Percentiles rank a stretch among this genome's conserved stretches.
phyloP scores from a whole-genome alignment of 2,797 vertebrate species.

The Sebastolobus alascanus region DNA sequence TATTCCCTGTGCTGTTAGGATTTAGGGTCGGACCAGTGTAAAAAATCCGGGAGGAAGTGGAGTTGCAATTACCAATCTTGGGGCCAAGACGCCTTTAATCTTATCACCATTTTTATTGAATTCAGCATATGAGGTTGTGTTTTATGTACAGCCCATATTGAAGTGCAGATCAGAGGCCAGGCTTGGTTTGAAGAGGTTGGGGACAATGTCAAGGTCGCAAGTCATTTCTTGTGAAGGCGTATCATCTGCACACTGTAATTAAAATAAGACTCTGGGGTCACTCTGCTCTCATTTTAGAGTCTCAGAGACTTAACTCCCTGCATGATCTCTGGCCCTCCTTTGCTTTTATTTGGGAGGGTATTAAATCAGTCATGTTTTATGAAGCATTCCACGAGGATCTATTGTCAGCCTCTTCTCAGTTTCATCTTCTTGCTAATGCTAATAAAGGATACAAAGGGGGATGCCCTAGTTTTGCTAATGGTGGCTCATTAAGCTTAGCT shows the following conservation, averaged over 20 bases:
- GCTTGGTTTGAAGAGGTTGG: constrained; percentile 34
- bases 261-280: constrained; percentile 52
- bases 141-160: constrained; percentile 27
- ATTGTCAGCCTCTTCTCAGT: constrained; percentile 55
- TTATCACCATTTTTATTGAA: constrained; percentile 44
- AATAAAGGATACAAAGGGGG: constrained; percentile 70
- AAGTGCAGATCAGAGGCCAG: constrained; percentile 37
- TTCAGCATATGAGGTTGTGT: constrained; percentile 26
- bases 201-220: constrained; percentile 65
- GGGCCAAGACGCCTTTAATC: constrained; percentile 27
- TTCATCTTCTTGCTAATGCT: constrained; percentile 58
- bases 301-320: constrained; percentile 48
- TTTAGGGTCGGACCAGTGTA: constrained; percentile 22
- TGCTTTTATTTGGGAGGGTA: constrained; percentile 62
- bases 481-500: constrained; percentile 61
- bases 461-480: constrained; percentile 74
- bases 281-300: constrained; percentile 38
- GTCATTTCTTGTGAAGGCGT: constrained; percentile 38
- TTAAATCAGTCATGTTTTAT: constrained; percentile 70
- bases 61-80: constrained; percentile 34
- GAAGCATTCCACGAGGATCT: constrained; percentile 62
- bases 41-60: constrained; percentile 4
- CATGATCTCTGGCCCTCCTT: constrained; percentile 52
- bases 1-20: constrained; percentile 26
- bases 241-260: constrained; percentile 67